phyloP scores from a whole-genome alignment of 1,140 invertebrate genomes.

The Halictus rubicundus region DNA sequence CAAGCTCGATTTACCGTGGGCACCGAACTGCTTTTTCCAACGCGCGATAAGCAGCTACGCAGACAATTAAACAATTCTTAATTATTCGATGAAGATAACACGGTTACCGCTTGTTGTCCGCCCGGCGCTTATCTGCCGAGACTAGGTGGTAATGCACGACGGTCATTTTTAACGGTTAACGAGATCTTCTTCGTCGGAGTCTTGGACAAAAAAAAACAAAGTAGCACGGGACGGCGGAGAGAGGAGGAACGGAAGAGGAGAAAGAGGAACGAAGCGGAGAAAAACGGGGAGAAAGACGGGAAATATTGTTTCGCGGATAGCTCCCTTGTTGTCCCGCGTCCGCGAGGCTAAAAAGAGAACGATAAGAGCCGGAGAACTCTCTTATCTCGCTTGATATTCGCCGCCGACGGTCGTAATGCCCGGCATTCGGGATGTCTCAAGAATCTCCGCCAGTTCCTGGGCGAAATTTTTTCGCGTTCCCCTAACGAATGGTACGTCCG shows the following conservation, averaged over 20 bases:
- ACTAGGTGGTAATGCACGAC: slow-evolving; percentile 30
- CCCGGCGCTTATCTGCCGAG: slow-evolving; percentile 30
- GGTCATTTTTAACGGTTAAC: slow-evolving; percentile 40
- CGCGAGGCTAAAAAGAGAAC: slow-evolving; percentile 3
- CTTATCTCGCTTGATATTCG: slow-evolving; percentile 29
- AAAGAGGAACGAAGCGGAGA: slow-evolving; percentile 5
- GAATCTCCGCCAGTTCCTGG: background rate
- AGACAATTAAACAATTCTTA: slow-evolving; percentile 62
- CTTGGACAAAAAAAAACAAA: slow-evolving; percentile 33
- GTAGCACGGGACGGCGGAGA: background rate
- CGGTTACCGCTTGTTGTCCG: slow-evolving; percentile 38
- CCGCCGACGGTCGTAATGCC: slow-evolving; percentile 12
- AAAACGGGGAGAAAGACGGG: slow-evolving; percentile 25
- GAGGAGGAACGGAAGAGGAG: background rate
- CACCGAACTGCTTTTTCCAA: slow-evolving; percentile 17
- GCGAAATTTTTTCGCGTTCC: slow-evolving; percentile 1
- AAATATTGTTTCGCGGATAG: slow-evolving; percentile 40
- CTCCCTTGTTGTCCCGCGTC: slow-evolving; percentile 30
- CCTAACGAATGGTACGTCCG: background rate
- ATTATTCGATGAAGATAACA: slow-evolving; percentile 61
- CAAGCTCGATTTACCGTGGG: slow-evolving; percentile 20
- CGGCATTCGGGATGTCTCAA: slow-evolving; percentile 18
- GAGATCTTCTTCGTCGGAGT: slow-evolving; percentile 14
- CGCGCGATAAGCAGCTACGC: slow-evolving; percentile 42
- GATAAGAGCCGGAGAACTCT: slow-evolving; percentile 23